Percentiles rank a stretch among this genome's conserved stretches.
phyloP scores from a whole-genome alignment of 2,888 invertebrate genomes.

The Noctua fimbriata region DNA sequence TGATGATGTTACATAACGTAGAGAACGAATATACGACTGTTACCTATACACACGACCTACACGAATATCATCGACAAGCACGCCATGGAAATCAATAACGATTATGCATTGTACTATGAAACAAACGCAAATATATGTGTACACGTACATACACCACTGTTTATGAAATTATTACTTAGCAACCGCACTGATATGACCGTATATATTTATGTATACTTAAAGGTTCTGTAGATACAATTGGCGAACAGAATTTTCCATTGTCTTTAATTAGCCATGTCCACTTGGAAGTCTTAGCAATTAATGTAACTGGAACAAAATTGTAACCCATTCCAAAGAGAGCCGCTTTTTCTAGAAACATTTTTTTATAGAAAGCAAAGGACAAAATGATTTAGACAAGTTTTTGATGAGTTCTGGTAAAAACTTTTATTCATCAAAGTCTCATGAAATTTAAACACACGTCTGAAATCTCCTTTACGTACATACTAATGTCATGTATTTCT shows the following conservation, averaged over 20 bases:
- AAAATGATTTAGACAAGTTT: neutral
- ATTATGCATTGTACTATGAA: conserved; percentile 66
- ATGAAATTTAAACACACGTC: neutral
- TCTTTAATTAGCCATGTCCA: conserved; percentile 8
- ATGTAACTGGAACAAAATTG: conserved; percentile 38
- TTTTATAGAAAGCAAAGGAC: neutral
- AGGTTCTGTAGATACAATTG: conserved; percentile 58
- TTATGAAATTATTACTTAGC: conserved; percentile 63
- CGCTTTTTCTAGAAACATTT: neutral
- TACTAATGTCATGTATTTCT: neutral
- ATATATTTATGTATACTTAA: conserved; percentile 54
- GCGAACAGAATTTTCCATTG: conserved; percentile 4
- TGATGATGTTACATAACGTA: conserved; percentile 61
- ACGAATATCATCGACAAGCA: conserved; percentile 74
- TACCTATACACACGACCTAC: conserved; percentile 68
- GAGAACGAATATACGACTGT: conserved; percentile 54
- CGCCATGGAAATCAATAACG: conserved; percentile 75
- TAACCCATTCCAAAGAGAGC: conserved; percentile 2
- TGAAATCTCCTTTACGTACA: too few species aligned
- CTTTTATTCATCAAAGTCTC: neutral
- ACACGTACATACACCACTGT: conserved; percentile 61
- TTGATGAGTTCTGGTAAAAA: too few species aligned
- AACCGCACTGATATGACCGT: conserved; percentile 64
- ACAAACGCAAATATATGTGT: conserved; percentile 65
- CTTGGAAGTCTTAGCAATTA: neutral